Evolutionary conservation across 2,113 vertebrate genomes (phyloP).

Genomic region (Aptenodytes patagonicus): DNA sequence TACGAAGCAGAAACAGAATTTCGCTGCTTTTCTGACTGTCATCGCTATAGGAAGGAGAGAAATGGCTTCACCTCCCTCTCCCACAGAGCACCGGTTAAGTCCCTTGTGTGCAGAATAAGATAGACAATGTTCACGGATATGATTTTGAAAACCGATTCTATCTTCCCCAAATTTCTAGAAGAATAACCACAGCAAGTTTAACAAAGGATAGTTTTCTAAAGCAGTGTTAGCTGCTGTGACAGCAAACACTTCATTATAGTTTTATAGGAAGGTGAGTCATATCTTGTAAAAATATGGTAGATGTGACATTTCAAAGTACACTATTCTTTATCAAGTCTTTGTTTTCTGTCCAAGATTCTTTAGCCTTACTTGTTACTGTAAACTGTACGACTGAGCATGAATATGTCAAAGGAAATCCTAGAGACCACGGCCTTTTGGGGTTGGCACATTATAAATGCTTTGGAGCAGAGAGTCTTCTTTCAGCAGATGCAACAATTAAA

Average conservation of each 20-base stretch:
- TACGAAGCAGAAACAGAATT: neutral
- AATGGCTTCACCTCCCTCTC: neutral
- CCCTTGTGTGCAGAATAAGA: neutral
- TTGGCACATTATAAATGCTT: neutral
- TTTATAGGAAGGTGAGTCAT: neutral
- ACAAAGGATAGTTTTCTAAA: neutral
- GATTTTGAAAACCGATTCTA: neutral
- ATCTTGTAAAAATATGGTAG: neutral
- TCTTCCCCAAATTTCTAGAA: neutral
- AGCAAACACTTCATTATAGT: neutral
- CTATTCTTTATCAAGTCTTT: neutral
- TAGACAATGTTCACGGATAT: neutral
- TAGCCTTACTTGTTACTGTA: neutral
- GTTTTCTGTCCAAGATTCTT: neutral
- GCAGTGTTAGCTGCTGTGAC: neutral
- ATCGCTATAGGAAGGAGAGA: neutral
- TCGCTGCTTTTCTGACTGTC: neutral
- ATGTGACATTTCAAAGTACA: neutral
- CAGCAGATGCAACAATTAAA: neutral
- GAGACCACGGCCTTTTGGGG: neutral
- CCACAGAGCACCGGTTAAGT: neutral
- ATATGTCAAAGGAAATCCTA: neutral
- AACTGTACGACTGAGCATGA: neutral
- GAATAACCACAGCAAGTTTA: neutral
- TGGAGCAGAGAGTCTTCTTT: neutral